Percentiles rank a stretch among this genome's conserved stretches.
phyloP scores from a whole-genome alignment of 2,888 invertebrate genomes.

The Panzeria rudis region DNA sequence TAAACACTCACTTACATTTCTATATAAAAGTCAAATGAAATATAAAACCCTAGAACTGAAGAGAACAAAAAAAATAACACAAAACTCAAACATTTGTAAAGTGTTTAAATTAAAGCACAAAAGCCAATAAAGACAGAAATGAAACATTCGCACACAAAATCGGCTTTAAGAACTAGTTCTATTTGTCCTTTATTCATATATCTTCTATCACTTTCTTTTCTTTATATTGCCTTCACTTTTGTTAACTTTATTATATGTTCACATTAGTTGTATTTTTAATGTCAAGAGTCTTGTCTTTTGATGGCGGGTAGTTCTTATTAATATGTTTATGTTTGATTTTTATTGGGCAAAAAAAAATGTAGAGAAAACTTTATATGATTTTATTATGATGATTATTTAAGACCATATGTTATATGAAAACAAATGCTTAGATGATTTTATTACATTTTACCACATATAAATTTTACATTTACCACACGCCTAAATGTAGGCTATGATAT shows the following conservation, averaged over 20 bases:
- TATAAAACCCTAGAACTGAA: not conserved
- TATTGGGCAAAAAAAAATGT: not conserved
- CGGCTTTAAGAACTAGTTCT: not conserved
- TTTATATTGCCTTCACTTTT: not conserved
- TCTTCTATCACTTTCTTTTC: not conserved
- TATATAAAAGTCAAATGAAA: slow-evolving; percentile 8
- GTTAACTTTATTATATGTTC: not conserved
- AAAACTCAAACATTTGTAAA: slow-evolving; percentile 51
- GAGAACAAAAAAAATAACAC: not conserved
- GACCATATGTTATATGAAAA: not conserved
- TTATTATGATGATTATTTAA: not conserved
- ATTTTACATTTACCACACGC: not conserved
- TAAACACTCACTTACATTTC: slow-evolving; percentile 40
- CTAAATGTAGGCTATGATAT: not conserved
- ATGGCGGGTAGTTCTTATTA: slow-evolving; percentile 55
- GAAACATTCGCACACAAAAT: slow-evolving; percentile 28
- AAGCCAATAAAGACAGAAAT: slow-evolving; percentile 38
- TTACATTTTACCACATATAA: not conserved
- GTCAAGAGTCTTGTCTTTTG: slow-evolving; percentile 35
- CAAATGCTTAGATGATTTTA: not conserved
- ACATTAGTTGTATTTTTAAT: slow-evolving; percentile 12
- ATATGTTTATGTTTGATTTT: not conserved
- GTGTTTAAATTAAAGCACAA: slow-evolving; percentile 21
- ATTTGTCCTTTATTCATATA: not conserved
- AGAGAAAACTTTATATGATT: not conserved